phyloP scores from a whole-genome alignment of 2,113 vertebrate species.

The Pseudolaguvia tuberculata region DNA sequence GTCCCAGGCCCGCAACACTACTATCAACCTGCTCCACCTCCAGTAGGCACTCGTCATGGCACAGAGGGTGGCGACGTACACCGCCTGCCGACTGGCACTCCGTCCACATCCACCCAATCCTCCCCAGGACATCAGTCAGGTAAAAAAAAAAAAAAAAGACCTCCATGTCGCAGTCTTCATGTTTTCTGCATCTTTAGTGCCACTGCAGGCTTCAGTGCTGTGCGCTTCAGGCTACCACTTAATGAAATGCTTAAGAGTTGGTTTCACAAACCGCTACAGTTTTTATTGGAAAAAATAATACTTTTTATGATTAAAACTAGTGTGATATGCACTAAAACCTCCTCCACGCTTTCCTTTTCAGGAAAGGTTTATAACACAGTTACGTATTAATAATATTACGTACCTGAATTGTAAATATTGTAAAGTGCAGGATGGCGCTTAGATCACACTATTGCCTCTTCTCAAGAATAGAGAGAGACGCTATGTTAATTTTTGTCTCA shows the following conservation, averaged over 20 bases:
- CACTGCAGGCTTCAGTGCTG: conserved; percentile 1
- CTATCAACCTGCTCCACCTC: conserved; percentile 53
- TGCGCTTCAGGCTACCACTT: background rate
- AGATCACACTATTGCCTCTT: background rate
- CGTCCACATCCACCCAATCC: conserved; percentile 63
- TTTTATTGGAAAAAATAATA: background rate
- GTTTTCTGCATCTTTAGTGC: background rate
- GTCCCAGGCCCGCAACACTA: conserved; percentile 52
- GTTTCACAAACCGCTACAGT: background rate
- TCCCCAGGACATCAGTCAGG: conserved; percentile 66
- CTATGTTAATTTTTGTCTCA: no score
- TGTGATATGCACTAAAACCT: background rate
- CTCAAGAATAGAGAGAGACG: no score
- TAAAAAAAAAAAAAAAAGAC: conserved; percentile 36
- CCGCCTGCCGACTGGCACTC: conserved; percentile 55
- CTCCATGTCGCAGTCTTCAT: background rate
- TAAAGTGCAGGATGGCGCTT: background rate
- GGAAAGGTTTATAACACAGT: background rate
- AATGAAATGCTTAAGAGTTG: background rate
- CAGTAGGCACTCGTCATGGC: conserved; percentile 52
- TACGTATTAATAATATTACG: background rate
- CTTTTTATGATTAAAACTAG: background rate
- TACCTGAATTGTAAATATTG: background rate
- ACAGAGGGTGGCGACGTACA: conserved; percentile 43
- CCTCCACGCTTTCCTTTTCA: background rate